Conservation (phyloP, 2,888 invertebrate species). For the Drosophila merina region DNA sequence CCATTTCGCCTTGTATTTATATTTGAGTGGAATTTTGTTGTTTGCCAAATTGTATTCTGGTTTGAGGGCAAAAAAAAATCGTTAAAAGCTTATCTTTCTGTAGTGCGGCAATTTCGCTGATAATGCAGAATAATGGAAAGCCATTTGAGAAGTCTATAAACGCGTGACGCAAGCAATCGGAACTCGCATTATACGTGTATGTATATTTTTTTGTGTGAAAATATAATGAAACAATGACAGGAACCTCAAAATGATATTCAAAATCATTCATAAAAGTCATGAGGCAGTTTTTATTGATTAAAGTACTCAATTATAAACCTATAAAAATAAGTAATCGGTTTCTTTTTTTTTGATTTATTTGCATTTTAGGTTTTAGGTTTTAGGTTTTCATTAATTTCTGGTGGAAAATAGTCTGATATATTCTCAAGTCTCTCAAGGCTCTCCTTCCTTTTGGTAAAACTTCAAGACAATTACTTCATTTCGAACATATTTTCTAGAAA, state of each 20-base stretch:
- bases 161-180: conserved; percentile 18
- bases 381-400: no score
- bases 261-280: neutral
- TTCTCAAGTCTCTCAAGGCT: no score
- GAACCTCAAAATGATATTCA: neutral
- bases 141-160: conserved; percentile 6
- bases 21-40: conserved; percentile 18
- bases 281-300: neutral
- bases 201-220: neutral
- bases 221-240: neutral
- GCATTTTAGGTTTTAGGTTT: no score
- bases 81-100: conserved; percentile 53
- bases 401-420: no score
- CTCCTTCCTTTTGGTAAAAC: no score
- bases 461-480: conserved; percentile 1
- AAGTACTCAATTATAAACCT: neutral
- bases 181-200: neutral
- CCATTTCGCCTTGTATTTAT: conserved; percentile 41
- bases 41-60: neutral
- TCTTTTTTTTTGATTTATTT: no score
- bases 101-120: conserved; percentile 49
- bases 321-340: no score
- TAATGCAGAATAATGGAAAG: conserved; percentile 44
- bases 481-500: conserved; percentile 20
- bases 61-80: conserved; percentile 16